phyloP scores from a whole-genome alignment of 2,888 invertebrate genomes.

The Cancer borealis region DNA sequence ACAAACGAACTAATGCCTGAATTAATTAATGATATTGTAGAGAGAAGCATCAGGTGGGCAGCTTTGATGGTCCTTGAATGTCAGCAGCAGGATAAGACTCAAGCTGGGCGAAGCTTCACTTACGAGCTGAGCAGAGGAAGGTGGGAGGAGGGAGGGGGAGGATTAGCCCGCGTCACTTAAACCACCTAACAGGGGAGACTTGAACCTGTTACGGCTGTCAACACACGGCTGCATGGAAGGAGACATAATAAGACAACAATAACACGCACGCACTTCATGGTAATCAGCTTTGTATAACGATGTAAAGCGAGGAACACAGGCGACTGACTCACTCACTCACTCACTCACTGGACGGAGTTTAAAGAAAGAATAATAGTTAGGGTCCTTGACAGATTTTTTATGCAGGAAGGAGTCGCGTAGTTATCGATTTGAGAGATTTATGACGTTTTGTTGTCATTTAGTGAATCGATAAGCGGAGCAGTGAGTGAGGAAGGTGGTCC shows the following conservation, averaged over 20 bases:
- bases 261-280: not conserved
- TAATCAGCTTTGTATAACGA: not conserved
- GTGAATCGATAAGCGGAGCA: not conserved
- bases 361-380: not conserved
- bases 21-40: not conserved
- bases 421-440: slow-evolving; percentile 1
- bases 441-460: not conserved
- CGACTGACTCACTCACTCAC: not conserved
- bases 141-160: not conserved
- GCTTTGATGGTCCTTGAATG: not conserved
- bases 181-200: not conserved
- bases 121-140: not conserved
- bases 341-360: too few species aligned
- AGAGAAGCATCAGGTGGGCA: not conserved
- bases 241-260: not conserved
- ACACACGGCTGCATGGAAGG: not conserved
- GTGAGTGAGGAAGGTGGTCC: not conserved
- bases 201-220: not conserved
- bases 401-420: not conserved
- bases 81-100: not conserved
- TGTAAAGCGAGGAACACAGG: not conserved
- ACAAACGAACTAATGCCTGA: not conserved
- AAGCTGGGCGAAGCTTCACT: not conserved
- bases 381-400: not conserved
- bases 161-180: not conserved